Conservation (phyloP, 2,888 invertebrate species). For the Rhagonycha fulva region DNA sequence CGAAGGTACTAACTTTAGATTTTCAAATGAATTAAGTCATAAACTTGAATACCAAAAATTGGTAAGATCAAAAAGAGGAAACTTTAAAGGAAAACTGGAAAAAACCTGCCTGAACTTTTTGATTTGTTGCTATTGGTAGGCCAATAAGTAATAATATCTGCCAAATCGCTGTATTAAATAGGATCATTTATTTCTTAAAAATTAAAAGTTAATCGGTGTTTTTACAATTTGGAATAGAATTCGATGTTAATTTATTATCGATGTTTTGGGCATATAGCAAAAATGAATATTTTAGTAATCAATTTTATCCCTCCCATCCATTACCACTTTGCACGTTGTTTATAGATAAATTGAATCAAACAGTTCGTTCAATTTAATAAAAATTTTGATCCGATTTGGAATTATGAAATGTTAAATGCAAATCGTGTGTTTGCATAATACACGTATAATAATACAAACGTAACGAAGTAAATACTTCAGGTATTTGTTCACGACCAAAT, state of each 20-base stretch:
- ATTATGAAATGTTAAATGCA: background rate
- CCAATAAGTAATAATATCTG: background rate
- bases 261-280: too few species aligned
- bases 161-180: background rate
- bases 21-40: background rate
- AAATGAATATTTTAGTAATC: too few species aligned
- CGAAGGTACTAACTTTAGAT: background rate
- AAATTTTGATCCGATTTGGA: background rate
- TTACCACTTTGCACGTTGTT: too few species aligned
- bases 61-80: too few species aligned
- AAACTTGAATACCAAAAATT: too few species aligned
- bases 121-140: background rate
- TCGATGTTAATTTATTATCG: too few species aligned
- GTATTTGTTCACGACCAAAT: background rate
- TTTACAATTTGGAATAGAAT: background rate
- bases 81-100: background rate
- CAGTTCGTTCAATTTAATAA: too few species aligned
- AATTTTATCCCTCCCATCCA: too few species aligned
- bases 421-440: background rate
- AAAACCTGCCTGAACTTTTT: background rate
- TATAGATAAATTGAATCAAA: too few species aligned
- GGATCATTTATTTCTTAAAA: background rate
- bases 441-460: background rate
- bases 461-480: background rate
- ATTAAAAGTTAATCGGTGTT: background rate